phyloP scores from a whole-genome alignment of 1,140 invertebrate species.

The Bombus difficillimus region DNA sequence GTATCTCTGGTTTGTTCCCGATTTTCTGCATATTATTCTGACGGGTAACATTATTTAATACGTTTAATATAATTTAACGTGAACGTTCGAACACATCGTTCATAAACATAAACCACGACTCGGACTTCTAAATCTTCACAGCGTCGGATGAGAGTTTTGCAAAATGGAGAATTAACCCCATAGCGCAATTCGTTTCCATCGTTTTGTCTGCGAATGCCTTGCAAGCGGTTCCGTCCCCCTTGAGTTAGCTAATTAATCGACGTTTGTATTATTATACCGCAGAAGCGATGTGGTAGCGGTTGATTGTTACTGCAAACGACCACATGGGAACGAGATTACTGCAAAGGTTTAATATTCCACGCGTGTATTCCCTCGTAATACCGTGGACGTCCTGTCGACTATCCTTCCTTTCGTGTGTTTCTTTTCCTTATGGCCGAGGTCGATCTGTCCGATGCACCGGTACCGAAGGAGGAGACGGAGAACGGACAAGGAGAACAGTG shows the following conservation, averaged over 20 bases:
- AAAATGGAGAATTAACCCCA: background rate
- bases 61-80: too few species aligned
- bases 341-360: slow-evolving; percentile 59
- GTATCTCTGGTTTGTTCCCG: too few species aligned
- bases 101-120: too few species aligned
- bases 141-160: background rate
- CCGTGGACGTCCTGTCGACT: background rate
- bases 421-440: background rate
- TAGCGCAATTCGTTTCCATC: background rate
- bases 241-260: slow-evolving; percentile 78
- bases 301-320: slow-evolving; percentile 31
- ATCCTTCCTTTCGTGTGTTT: background rate
- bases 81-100: too few species aligned
- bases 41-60: too few species aligned
- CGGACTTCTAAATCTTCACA: too few species aligned
- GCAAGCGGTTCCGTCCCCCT: background rate
- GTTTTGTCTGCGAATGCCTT: background rate
- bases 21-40: too few species aligned
- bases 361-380: slow-evolving; percentile 55
- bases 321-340: slow-evolving; percentile 48
- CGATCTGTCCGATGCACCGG: background rate
- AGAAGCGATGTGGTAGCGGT: slow-evolving; percentile 37
- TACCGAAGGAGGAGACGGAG: background rate
- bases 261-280: slow-evolving; percentile 77
- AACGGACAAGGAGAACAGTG: too few species aligned